Percentiles rank a stretch among this genome's conserved stretches.
These are phyloP conservation scores for Guaruba guarouba DNA, from an alignment of 2,113 vertebrate genomes.

Conservation along the genomic window DNA sequence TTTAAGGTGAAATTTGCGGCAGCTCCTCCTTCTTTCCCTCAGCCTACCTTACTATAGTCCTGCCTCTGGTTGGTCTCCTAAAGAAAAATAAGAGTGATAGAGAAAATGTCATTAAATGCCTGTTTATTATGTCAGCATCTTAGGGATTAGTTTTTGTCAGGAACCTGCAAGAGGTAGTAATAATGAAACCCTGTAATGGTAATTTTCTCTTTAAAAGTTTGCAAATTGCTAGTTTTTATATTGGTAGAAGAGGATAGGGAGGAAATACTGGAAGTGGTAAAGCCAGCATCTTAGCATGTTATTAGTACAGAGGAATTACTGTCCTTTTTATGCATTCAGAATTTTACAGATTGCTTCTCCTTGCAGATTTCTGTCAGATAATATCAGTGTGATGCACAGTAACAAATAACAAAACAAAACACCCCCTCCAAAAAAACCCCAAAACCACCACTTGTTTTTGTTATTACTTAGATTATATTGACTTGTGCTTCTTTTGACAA, in stretches of 20 bases:
- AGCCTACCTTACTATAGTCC: neutral
- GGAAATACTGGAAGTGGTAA: neutral
- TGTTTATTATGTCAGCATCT: neutral
- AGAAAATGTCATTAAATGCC: neutral
- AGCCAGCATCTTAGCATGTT: neutral
- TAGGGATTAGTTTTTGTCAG: neutral
- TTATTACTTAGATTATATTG: neutral
- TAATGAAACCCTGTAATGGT: neutral
- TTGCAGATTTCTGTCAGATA: neutral
- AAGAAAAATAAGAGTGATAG: neutral
- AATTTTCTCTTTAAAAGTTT: neutral
- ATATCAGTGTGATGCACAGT: neutral
- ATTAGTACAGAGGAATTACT: neutral
- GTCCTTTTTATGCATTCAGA: constrained; percentile 2
- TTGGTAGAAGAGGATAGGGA: neutral
- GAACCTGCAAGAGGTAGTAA: neutral
- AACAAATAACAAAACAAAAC: neutral
- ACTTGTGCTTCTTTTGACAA: neutral
- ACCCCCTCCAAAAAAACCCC: neutral
- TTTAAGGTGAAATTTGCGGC: neutral
- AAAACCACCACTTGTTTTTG: neutral
- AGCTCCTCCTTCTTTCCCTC: neutral
- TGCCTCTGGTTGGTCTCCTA: neutral
- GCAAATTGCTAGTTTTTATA: neutral
- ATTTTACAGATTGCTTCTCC: neutral